phyloP scores from a whole-genome alignment of 2,797 vertebrate species.

The Streptopelia turtur region DNA sequence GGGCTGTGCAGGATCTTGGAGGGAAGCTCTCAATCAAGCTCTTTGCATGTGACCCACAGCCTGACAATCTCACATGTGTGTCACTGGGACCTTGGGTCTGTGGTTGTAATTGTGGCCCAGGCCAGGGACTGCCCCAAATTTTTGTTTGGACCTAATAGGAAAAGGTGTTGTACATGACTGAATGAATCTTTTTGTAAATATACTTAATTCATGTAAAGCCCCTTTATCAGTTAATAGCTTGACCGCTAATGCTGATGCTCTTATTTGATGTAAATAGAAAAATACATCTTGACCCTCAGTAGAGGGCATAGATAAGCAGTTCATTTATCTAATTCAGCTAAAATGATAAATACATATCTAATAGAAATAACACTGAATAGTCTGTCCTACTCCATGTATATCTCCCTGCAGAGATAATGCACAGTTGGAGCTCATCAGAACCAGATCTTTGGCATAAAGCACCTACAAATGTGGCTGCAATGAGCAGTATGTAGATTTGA shows the following conservation, averaged over 20 bases:
- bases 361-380: background rate
- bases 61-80: background rate
- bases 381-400: background rate
- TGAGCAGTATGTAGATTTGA: background rate
- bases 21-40: background rate
- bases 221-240: background rate
- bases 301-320: background rate
- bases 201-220: background rate
- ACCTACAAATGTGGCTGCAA: background rate
- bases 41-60: background rate
- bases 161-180: background rate
- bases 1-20: background rate
- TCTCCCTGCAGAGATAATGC: background rate
- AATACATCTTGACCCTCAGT: background rate
- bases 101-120: background rate
- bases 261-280: background rate
- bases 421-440: background rate
- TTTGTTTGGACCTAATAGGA: background rate
- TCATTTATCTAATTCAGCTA: conserved; percentile 12
- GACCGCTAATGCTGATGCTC: background rate
- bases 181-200: background rate
- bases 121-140: background rate
- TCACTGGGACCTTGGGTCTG: background rate
- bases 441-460: conserved; percentile 14
- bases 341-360: conserved; percentile 18